Base-by-base conservation (phyloP, 2,888 invertebrate species). In the Petrolisthes manimaculis region DNA sequence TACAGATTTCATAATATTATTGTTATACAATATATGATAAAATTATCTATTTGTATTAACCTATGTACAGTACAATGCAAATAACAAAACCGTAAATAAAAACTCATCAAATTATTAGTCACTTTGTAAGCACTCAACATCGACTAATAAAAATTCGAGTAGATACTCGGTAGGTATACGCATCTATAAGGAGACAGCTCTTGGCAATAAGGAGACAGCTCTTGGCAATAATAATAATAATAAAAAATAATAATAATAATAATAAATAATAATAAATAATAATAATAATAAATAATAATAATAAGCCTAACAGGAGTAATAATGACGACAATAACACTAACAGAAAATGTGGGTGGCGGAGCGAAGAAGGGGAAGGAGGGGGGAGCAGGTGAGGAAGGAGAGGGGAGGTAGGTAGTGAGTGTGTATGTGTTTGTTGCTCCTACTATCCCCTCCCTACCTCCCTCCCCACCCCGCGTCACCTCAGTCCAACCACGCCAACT, bases 321-420 rank as follows among this genome's bases (percentile, higher is more conserved):
- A 74, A 24, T 37, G 37, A 37, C 37, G 37, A 37, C 37, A 37
- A 37, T 37, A 37, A 37, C 37, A 37, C 37, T 37, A 37, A 37
- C 37, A 37, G 37, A 37, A 37, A 37, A 37, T 37, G 37, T 21
- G n/a, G 24, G 53, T 21, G 79, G 79, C 12, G 9, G 21, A 71
- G 6, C 6, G 14, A 56, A 3, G 71, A n/a, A 71, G 71, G 61
- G 61, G 61, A 18, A 61, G 18, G 61, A 61, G 71, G 6, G 71
- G 71, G 21, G 21, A 21, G 21, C 21, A 71, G 71, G 71, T 14
- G 71, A 55, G 79, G 79, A 37, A 14, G 79, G 55, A 54, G 18
- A 54, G 79, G 79, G 54, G 53, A 78, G 79, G 79, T 18, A 79
- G 79, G 37, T n/a, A 53, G 55, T n/a, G 79, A 37, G 79, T 79